phyloP scores from a whole-genome alignment of 2,888 invertebrate species.

The Eucriotettix oculatus region DNA sequence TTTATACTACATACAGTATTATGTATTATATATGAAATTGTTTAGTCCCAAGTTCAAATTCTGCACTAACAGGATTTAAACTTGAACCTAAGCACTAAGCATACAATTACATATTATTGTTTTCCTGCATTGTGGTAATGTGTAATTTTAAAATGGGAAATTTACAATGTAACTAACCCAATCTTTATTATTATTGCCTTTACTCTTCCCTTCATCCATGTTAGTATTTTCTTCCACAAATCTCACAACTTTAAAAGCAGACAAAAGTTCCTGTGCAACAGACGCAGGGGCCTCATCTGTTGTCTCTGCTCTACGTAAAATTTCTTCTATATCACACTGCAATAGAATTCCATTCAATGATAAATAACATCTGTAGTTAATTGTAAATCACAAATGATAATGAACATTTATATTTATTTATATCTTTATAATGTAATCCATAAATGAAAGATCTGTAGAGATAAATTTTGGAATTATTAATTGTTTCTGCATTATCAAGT shows the following conservation, averaged over 20 bases:
- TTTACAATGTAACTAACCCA: conserved; percentile 35
- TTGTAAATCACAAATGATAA: too few species aligned
- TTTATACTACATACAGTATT: background rate
- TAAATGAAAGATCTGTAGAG: too few species aligned
- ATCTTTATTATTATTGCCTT: conserved; percentile 50
- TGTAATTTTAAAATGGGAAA: too few species aligned
- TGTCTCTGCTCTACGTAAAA: conserved; percentile 88
- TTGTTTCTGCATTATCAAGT: too few species aligned
- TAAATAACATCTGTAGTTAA: too few species aligned
- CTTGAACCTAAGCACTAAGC: too few species aligned
- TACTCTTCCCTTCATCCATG: conserved; percentile 30
- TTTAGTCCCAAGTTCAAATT: background rate
- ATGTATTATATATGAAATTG: background rate
- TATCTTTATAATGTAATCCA: too few species aligned
- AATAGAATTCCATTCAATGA: background rate
- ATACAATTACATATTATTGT: too few species aligned
- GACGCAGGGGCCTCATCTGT: conserved; percentile 78
- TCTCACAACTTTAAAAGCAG: conserved; percentile 92
- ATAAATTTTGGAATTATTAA: too few species aligned
- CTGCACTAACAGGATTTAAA: background rate
- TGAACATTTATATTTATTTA: too few species aligned
- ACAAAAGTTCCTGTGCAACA: conserved; percentile 81
- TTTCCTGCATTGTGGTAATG: too few species aligned
- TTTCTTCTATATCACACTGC: conserved; percentile 96
- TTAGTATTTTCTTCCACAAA: conserved; percentile 75